These are phyloP conservation scores for Seira musarum DNA, from an alignment of 2,888 invertebrate genomes.

Conservation along the genomic window DNA sequence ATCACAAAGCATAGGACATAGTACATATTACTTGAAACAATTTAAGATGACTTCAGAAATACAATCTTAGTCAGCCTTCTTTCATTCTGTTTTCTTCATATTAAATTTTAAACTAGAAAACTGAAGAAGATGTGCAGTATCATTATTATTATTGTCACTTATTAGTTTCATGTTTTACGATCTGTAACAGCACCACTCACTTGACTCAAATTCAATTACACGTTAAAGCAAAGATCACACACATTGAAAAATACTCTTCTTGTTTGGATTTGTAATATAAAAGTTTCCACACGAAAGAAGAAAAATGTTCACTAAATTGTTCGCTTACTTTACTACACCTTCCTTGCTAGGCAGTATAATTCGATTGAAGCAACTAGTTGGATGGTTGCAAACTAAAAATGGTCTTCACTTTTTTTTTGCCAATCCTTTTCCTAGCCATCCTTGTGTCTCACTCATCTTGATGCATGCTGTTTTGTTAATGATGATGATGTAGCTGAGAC, in stretches of 20 bases:
- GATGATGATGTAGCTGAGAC: slow-evolving; percentile 3
- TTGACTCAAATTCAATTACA: not conserved
- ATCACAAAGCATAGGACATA: not conserved
- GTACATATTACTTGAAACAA: not conserved
- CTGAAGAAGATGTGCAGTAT: not conserved
- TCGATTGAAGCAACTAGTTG: slow-evolving; percentile 7
- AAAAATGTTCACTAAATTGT: not conserved
- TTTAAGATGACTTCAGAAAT: not conserved
- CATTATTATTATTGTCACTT: not conserved
- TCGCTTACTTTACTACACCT: not conserved
- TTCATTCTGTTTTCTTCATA: not conserved
- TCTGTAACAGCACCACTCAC: not conserved
- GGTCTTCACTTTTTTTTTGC: not conserved
- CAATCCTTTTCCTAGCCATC: not conserved
- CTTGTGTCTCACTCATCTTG: not conserved
- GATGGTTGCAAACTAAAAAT: not conserved
- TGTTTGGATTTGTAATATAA: not conserved
- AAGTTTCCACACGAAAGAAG: not conserved
- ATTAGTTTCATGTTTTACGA: not conserved
- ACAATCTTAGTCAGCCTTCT: not conserved
- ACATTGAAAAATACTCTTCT: not conserved
- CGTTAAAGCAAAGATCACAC: not conserved
- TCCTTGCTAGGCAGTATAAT: not conserved
- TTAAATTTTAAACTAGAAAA: not conserved
- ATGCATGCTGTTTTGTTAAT: slow-evolving; percentile 1